Conservation (phyloP, 2,113 vertebrate genomes). For the Turnix velox region DNA sequence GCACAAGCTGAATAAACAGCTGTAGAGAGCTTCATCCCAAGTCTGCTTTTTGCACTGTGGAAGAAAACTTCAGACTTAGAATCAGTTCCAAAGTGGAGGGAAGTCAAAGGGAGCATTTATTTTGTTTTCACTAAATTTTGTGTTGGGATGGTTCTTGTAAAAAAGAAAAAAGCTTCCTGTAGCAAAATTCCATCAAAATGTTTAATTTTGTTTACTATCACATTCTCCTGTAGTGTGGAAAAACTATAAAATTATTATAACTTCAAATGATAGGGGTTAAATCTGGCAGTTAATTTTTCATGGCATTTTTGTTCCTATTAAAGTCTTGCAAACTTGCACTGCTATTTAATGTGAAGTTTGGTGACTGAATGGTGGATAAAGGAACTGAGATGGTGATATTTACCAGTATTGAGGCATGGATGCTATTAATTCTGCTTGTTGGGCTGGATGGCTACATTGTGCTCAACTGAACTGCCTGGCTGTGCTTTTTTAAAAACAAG, state of each 20-base stretch:
- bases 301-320: not conserved
- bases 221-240: not conserved
- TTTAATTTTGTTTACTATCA: not conserved
- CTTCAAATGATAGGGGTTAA: not conserved
- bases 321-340: not conserved
- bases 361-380: not conserved
- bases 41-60: not conserved
- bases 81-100: not conserved
- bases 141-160: not conserved
- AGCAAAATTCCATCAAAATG: not conserved
- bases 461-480: not conserved
- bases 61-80: not conserved
- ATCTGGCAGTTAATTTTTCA: not conserved
- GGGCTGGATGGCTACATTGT: not conserved
- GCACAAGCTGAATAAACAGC: constrained; percentile 45
- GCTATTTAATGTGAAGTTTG: not conserved
- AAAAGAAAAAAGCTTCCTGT: not conserved
- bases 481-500: not conserved
- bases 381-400: not conserved
- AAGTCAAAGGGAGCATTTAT: not conserved
- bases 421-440: not conserved
- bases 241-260: not conserved
- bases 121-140: not conserved
- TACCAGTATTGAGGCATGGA: not conserved
- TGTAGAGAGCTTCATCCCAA: not conserved